phyloP scores from a whole-genome alignment of 2,113 vertebrate species.

The Lampris megalopsis region DNA sequence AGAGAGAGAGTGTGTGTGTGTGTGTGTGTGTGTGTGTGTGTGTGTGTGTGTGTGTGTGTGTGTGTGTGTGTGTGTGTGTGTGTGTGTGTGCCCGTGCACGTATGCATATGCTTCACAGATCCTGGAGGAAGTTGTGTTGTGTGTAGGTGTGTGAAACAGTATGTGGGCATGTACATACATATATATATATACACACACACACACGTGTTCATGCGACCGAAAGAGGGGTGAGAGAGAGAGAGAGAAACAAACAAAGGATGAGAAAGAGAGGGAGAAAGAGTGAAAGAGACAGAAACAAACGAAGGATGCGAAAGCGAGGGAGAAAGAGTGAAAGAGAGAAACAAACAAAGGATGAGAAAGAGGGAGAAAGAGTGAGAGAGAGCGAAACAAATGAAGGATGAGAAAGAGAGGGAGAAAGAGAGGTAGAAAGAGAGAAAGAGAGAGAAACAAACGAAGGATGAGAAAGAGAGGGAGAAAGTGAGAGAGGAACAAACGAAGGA shows the following conservation, averaged over 20 bases:
- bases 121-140: too few species aligned
- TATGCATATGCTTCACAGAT: too few species aligned
- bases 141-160: too few species aligned
- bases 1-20: slow-evolving; percentile 12
- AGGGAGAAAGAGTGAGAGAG: slow-evolving; percentile 46
- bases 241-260: slow-evolving; percentile 33
- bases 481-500: too few species aligned
- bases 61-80: slow-evolving; percentile 31
- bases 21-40: slow-evolving; percentile 9
- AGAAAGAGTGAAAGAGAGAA: slow-evolving; percentile 38
- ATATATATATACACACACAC: too few species aligned
- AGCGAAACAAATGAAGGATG: too few species aligned
- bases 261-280: background rate
- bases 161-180: too few species aligned
- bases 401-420: too few species aligned
- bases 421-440: too few species aligned
- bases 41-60: slow-evolving; percentile 13
- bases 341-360: too few species aligned
- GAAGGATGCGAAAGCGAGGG: background rate
- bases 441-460: too few species aligned
- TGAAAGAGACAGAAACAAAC: background rate
- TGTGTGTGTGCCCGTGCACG: background rate
- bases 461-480: too few species aligned
- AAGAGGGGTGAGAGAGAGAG: slow-evolving; percentile 3
- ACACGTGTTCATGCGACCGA: background rate